phyloP scores from a whole-genome alignment of 2,113 vertebrate genomes.

The Rhineura floridana region DNA sequence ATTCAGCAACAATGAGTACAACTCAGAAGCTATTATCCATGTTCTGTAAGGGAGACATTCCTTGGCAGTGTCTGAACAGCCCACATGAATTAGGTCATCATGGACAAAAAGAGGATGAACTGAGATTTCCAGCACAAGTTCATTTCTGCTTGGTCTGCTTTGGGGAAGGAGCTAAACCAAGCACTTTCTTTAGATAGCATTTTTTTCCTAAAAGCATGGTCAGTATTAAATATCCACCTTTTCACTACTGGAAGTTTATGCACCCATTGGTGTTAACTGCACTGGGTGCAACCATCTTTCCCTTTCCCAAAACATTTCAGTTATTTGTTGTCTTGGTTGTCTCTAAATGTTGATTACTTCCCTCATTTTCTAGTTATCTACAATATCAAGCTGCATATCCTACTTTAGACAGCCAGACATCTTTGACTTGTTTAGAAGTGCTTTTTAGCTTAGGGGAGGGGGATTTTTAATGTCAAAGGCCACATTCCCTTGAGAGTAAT shows the following conservation, averaged over 20 bases:
- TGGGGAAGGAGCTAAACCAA: not conserved
- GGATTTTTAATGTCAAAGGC: too few species aligned
- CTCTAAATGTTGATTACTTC: not conserved
- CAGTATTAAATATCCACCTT: not conserved
- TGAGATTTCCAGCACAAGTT: not conserved
- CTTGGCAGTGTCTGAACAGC: slow-evolving; percentile 13
- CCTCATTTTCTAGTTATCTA: not conserved
- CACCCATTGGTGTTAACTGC: not conserved
- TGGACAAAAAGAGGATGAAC: not conserved
- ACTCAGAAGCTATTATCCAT: slow-evolving; percentile 31
- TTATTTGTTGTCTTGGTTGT: rapidly evolving
- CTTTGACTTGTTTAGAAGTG: not conserved
- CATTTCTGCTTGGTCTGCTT: rapidly evolving
- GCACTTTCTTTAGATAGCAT: not conserved
- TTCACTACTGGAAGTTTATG: not conserved
- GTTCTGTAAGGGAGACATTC: slow-evolving; percentile 1
- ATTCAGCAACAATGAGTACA: not conserved
- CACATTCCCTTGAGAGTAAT: too few species aligned
- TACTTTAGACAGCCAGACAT: not conserved
- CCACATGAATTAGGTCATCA: slow-evolving; percentile 26
- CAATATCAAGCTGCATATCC: not conserved
- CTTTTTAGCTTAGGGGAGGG: not conserved
- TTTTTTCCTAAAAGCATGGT: not conserved
- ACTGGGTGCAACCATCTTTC: rapidly evolving
- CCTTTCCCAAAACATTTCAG: not conserved